Conservation (phyloP, 2,888 invertebrate species). For the Nomada hirtipes region DNA sequence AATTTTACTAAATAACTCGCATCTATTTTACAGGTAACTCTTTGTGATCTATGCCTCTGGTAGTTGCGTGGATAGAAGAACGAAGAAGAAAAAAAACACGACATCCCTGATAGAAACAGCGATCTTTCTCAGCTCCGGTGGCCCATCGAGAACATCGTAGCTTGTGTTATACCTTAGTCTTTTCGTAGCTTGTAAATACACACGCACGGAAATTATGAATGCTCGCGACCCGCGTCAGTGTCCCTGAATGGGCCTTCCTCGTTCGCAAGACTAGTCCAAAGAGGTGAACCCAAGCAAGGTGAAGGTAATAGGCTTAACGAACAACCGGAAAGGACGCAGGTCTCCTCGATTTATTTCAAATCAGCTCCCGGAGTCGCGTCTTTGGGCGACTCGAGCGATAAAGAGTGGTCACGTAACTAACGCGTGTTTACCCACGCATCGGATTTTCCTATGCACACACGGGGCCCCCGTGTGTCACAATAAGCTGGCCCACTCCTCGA, state of each 20-base stretch:
- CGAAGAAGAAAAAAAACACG: background rate
- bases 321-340: conserved; percentile 67
- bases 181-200: conserved; percentile 71
- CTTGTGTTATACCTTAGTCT: conserved; percentile 51
- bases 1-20: too few species aligned
- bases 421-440: conserved; percentile 72
- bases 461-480: background rate
- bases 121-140: conserved; percentile 56
- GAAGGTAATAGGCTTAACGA: conserved; percentile 73
- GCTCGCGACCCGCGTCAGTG: conserved; percentile 69
- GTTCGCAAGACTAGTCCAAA: conserved; percentile 11
- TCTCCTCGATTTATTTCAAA: conserved; percentile 67
- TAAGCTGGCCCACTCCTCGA: conserved; percentile 11
- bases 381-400: conserved; percentile 61
- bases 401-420: conserved; percentile 73
- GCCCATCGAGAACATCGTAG: conserved; percentile 35
- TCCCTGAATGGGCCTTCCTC: conserved; percentile 52
- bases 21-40: too few species aligned
- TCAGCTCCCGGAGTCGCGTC: conserved; percentile 43
- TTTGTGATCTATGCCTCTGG: background rate
- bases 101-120: conserved; percentile 24
- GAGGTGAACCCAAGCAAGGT: conserved; percentile 34
- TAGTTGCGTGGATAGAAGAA: background rate
- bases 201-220: conserved; percentile 70
- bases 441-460: conserved; percentile 55